Evolutionary conservation across 2,113 vertebrate species (phyloP).

Genomic region (Pseudorhombus dupliciocellatus): DNA sequence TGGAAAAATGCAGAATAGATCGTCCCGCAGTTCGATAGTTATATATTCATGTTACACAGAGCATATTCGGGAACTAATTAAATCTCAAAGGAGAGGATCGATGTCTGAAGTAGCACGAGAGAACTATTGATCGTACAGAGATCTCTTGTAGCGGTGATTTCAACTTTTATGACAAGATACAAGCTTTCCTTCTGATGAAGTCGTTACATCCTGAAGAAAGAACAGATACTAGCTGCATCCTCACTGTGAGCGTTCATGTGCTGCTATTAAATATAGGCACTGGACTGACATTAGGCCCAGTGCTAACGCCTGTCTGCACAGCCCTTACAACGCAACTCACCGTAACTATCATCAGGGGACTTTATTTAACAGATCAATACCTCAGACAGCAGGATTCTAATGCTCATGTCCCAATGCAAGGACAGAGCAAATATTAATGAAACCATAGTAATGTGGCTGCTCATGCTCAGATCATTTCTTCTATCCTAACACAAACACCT

Average conservation of each 20-base stretch:
- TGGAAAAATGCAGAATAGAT: slow-evolving; percentile 66
- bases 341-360: slow-evolving; percentile 41
- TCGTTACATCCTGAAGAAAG: slow-evolving; percentile 12
- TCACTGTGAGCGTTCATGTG: slow-evolving; percentile 1
- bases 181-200: slow-evolving; percentile 40
- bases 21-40: slow-evolving; percentile 48
- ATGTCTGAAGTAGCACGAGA: slow-evolving; percentile 64
- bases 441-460: too few species aligned
- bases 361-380: slow-evolving; percentile 55
- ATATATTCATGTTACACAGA: slow-evolving; percentile 72
- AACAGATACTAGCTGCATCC: not conserved
- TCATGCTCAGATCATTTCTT: too few species aligned
- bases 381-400: slow-evolving; percentile 39
- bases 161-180: slow-evolving; percentile 35
- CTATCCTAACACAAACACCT: too few species aligned
- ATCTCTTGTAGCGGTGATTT: slow-evolving; percentile 41
- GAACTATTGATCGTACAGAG: slow-evolving; percentile 58
- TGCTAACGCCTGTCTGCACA: slow-evolving; percentile 21
- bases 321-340: slow-evolving; percentile 34
- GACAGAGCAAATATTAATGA: slow-evolving; percentile 9
- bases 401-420: slow-evolving; percentile 40
- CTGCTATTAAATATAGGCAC: slow-evolving; percentile 32
- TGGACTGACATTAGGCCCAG: slow-evolving; percentile 3
- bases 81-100: slow-evolving; percentile 73
- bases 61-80: slow-evolving; percentile 77